These are phyloP conservation scores for Galeopsomyia nigrocyanea DNA, from an alignment of 2,888 invertebrate species.

Conservation along the genomic window DNA sequence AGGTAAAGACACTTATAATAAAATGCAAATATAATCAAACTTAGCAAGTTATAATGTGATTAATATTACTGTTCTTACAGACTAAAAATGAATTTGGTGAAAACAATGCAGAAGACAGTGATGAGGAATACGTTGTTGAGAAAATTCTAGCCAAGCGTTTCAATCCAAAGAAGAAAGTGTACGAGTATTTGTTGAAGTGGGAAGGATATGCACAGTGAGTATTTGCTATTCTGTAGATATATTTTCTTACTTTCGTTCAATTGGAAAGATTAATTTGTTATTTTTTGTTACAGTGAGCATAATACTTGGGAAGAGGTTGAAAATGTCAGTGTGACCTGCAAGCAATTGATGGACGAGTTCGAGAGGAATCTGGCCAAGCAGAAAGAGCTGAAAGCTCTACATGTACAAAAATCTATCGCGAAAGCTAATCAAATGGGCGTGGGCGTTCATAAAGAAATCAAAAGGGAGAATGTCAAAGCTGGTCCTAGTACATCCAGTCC, in stretches of 20 bases:
- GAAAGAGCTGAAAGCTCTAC: slow-evolving; percentile 77
- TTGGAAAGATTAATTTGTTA: no score
- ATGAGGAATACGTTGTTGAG: slow-evolving; percentile 82
- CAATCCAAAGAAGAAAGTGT: slow-evolving; percentile 81
- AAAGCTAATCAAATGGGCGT: slow-evolving; percentile 48
- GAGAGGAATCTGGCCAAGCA: slow-evolving; percentile 83
- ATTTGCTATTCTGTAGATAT: slow-evolving; percentile 26
- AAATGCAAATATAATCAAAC: not conserved
- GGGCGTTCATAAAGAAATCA: slow-evolving; percentile 58
- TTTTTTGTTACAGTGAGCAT: slow-evolving; percentile 73
- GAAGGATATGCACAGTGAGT: slow-evolving; percentile 82
- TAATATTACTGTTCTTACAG: slow-evolving; percentile 10
- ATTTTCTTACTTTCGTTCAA: no score
- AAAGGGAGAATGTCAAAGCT: slow-evolving; percentile 60
- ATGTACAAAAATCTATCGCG: slow-evolving; percentile 55
- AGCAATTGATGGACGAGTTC: slow-evolving; percentile 83
- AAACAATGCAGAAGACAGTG: slow-evolving; percentile 34
- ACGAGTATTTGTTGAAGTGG: slow-evolving; percentile 90
- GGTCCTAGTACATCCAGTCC: slow-evolving; percentile 63
- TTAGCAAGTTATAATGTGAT: not conserved
- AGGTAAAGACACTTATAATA: slow-evolving; percentile 52
- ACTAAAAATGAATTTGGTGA: slow-evolving; percentile 38
- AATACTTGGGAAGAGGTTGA: slow-evolving; percentile 89
- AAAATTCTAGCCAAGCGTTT: slow-evolving; percentile 88
- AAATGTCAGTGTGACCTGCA: slow-evolving; percentile 75